Evolutionary conservation across 2,113 vertebrate species (phyloP).

Genomic region (Columba janthina): DNA sequence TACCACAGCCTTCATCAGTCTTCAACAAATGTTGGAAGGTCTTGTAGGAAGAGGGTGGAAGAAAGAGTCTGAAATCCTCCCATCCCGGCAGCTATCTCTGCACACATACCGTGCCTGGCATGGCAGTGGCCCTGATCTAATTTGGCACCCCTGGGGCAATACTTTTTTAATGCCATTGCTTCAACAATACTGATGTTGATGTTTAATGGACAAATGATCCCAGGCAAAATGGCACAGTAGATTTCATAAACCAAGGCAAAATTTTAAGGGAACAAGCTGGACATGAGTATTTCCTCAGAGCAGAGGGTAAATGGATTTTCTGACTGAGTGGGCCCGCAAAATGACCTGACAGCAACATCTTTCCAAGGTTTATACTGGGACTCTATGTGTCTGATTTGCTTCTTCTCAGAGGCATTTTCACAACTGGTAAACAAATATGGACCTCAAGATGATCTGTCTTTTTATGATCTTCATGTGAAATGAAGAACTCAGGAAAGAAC

Average conservation of each 20-base stretch:
- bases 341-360: rapidly evolving
- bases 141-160: background rate
- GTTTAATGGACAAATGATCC: background rate
- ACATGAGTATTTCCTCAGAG: background rate
- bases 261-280: background rate
- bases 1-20: background rate
- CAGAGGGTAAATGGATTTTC: background rate
- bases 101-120: background rate
- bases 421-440: background rate
- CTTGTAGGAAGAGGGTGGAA: background rate
- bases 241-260: background rate
- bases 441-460: background rate
- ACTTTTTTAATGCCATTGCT: background rate
- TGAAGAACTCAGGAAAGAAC: background rate
- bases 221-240: background rate
- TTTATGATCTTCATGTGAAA: background rate
- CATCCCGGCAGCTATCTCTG: background rate
- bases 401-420: background rate
- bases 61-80: background rate
- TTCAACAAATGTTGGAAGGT: background rate
- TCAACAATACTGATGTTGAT: background rate
- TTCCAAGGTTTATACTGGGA: background rate
- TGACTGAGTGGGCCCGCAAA: background rate
- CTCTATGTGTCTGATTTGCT: background rate
- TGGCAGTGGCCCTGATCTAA: background rate